Evolutionary conservation across 2,797 vertebrate genomes (phyloP), one percentile per base, ranked within the genome.

Genomic region (Cirrhinus mrigala): DNA sequence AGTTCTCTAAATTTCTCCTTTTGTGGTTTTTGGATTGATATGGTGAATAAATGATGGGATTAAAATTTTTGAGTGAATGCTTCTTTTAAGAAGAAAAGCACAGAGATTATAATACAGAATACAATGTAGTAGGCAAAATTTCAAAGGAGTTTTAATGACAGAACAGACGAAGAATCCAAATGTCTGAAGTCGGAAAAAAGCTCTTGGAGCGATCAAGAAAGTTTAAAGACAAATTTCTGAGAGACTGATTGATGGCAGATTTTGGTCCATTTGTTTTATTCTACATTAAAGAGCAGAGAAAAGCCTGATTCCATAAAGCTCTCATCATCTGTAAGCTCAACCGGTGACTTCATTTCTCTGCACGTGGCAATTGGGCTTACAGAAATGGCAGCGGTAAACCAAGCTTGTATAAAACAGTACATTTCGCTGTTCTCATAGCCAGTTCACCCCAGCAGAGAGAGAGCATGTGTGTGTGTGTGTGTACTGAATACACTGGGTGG

Each of bases 261-360:
- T 50, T 62, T 33, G 66, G 76, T 58, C 79, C 12, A 71, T 79
- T 85, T 40, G 24, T 58, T 79, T 56, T 58, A 46, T 40, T 71
- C 76, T 69, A 10, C 69, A 84, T 84, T 84, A 84, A 79, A 70
- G 64, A 56, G 24, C 16, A 46, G 52, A 60, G 75, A 69, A 84
- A 84, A 84, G 44, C 75, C 75, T 50, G 58, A 71, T 22, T 6
- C 75, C 64, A 80, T 80, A 66, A 66, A 80, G 27, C 78, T 64
- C 24, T 79, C 77, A 80, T 85, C 44, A 54, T 56, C 50, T 84
- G 40, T 24, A 29, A 37, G 44, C 40, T 60, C 12, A 71, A 79
- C 24, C 77, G 73, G 48, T 85, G 37, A 77, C 78, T 56, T 76
- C 60, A 68, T 68, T 84, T 78, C 40, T 71, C 66, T 27, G 24